Conservation (phyloP, 2,888 invertebrate genomes). For the Melinaea marsaeus region DNA sequence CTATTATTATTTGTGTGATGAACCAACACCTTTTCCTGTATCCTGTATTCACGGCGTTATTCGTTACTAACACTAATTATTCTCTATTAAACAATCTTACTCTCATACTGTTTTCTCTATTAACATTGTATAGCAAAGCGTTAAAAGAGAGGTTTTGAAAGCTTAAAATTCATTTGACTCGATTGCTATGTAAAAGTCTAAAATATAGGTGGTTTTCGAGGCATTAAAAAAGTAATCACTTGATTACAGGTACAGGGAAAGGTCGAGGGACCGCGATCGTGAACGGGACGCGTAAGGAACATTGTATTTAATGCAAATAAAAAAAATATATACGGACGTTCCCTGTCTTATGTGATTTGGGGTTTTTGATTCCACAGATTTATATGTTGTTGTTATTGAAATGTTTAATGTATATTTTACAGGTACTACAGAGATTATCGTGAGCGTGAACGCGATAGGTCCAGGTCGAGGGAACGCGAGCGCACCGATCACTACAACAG, state of each 20-base stretch:
- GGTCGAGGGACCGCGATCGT: slow-evolving; percentile 83
- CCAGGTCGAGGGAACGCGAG: slow-evolving; percentile 87
- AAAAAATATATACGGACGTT: too few species aligned
- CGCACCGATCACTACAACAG: slow-evolving; percentile 84
- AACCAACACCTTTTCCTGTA: slow-evolving; percentile 3
- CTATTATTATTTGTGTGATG: background rate
- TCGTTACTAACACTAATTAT: background rate
- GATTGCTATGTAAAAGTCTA: background rate
- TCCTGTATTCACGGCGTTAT: background rate
- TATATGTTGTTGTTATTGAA: background rate
- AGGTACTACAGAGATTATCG: slow-evolving; percentile 79
- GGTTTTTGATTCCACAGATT: too few species aligned
- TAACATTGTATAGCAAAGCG: too few species aligned
- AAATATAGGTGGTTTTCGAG: slow-evolving; percentile 8
- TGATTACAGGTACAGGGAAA: slow-evolving; percentile 81
- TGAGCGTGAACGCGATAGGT: slow-evolving; percentile 83
- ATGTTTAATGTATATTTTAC: slow-evolving; percentile 37
- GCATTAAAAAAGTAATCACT: slow-evolving; percentile 30
- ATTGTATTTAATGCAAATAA: slow-evolving; percentile 2
- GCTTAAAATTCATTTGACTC: background rate
- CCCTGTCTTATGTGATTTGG: too few species aligned
- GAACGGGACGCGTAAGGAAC: slow-evolving; percentile 78
- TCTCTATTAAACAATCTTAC: background rate
- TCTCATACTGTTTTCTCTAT: too few species aligned
- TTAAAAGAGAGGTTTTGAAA: too few species aligned